Evolutionary conservation across 2,888 invertebrate species (phyloP), one percentile per base, ranked within the genome.

Genomic region (Lamellibrachia columna): DNA sequence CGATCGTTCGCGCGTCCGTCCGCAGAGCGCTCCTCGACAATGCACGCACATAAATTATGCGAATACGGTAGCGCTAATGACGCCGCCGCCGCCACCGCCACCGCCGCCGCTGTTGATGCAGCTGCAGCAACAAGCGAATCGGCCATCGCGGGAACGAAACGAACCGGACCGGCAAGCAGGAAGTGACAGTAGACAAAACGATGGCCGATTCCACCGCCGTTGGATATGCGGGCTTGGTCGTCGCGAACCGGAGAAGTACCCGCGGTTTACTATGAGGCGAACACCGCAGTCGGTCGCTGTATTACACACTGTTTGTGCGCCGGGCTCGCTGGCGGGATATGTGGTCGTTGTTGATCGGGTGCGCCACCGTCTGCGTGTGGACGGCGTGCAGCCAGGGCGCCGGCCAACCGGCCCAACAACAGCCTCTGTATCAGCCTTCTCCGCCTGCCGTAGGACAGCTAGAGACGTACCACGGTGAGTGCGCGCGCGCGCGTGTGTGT

Each of bases 91-190:
- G 11, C 60, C 60, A 3, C 60, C 60, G 75, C 75, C 75, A 22
- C 75, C 75, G 22, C 55, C 55, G 55, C 75, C 75, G 22, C 75
- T n/a, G 75, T 75, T n/a, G 75, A 6, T 75, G 75, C 75, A 75
- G 75, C 75, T 75, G 75, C 75, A 22, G 75, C 75, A 75, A 75
- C 75, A 22, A 22, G 75, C 75, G 22, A 75, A 15, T 11, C 75
- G 75, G 75, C 75, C 75, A 75, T 75, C 75, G 22, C 75, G 75
- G 75, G 75, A 75, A 75, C 75, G 75, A 75, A 75, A 75, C 75
- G 75, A 75, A 75, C 75, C 75, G 75, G 75, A 75, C 75, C 75
- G 75, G 75, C 75, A 15, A 11, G 75, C 22, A 75, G 75, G 75
- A 75, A 75, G 75, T 75, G 75, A 15, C 75, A 75, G 75, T 75